Evolutionary conservation across 2,888 invertebrate genomes (phyloP).

Genomic region (Notocelia uddmanniana): DNA sequence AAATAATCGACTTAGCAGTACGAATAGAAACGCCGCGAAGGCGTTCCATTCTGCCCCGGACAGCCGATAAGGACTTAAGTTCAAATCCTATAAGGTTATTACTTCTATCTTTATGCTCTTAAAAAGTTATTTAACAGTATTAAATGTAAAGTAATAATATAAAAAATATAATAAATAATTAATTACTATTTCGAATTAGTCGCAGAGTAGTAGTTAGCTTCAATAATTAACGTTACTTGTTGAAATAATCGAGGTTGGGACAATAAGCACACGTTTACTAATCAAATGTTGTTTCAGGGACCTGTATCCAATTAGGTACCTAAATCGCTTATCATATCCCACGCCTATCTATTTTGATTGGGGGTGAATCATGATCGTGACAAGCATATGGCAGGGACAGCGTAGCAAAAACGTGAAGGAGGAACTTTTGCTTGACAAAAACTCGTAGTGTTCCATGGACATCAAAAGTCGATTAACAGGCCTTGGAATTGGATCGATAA

Average conservation of each 20-base stretch:
- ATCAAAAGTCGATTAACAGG: slow-evolving; percentile 23
- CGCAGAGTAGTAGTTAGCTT: too few relatives aligned
- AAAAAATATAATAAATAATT: too few relatives aligned
- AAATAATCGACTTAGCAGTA: too few relatives aligned
- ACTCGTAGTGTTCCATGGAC: slow-evolving; percentile 1
- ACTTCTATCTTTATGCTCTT: too few relatives aligned
- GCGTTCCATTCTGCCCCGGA: too few relatives aligned
- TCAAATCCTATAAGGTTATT: too few relatives aligned
- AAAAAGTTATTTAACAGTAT: too few relatives aligned
- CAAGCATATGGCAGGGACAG: slow-evolving; percentile 5
- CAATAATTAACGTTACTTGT: not conserved
- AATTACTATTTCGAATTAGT: too few relatives aligned
- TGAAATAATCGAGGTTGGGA: slow-evolving; percentile 11
- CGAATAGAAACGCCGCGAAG: too few relatives aligned
- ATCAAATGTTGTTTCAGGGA: slow-evolving; percentile 17
- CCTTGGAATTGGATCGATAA: not conserved
- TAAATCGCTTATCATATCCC: slow-evolving; percentile 2
- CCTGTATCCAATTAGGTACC: not conserved
- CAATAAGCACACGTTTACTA: not conserved
- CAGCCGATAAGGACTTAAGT: too few relatives aligned
- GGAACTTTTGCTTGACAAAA: slow-evolving; percentile 20
- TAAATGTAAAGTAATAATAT: too few relatives aligned
- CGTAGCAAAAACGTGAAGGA: slow-evolving; percentile 8
- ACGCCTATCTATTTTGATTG: not conserved
- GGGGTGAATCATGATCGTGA: not conserved